A percentile compares a stretch with the other conserved stretches of the same genome.
These are phyloP conservation scores for Amphimedon queenslandica DNA, from an alignment of 37 sponge, comb jelly and placozoan species.

Conservation along the genomic window DNA sequence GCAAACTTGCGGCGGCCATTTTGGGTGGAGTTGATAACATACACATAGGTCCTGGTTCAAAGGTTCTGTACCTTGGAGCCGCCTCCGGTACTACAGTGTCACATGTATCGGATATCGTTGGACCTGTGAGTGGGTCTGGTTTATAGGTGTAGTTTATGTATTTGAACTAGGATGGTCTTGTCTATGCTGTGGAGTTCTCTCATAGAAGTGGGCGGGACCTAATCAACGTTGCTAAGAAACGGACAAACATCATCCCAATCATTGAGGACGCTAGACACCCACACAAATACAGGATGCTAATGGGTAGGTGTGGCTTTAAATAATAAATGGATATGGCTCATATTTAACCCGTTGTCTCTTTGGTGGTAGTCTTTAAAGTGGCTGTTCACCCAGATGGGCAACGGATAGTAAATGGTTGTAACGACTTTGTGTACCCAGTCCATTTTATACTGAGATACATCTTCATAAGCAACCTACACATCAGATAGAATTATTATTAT, in stretches of 20 bases:
- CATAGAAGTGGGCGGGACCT: constrained; percentile 96
- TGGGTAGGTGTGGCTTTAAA: constrained; percentile 61
- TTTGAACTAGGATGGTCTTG: constrained; percentile 82
- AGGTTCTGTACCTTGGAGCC: constrained; percentile 97
- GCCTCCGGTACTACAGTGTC: constrained; percentile 99
- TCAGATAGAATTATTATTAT: too few species aligned
- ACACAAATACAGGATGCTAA: constrained; percentile 97
- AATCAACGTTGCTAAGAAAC: constrained; percentile 98
- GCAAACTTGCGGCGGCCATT: constrained; percentile 97
- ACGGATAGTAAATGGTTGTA: not conserved
- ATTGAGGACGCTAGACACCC: constrained; percentile 99
- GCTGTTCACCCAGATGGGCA: not conserved
- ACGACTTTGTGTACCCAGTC: too few species aligned
- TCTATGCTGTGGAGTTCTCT: constrained; percentile 99
- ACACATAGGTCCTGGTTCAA: constrained; percentile 90
- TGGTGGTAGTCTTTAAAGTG: not conserved
- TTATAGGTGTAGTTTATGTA: not conserved
- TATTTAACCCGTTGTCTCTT: too few species aligned
- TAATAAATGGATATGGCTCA: not conserved
- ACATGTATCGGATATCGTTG: constrained; percentile 96
- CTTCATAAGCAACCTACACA: too few species aligned
- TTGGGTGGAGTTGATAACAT: constrained; percentile 94
- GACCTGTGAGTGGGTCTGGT: constrained; percentile 68
- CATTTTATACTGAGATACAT: too few species aligned
- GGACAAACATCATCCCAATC: constrained; percentile 97